Evolutionary conservation across 2,888 invertebrate genomes (phyloP).

Genomic region (Sarcophaga subvicina): DNA sequence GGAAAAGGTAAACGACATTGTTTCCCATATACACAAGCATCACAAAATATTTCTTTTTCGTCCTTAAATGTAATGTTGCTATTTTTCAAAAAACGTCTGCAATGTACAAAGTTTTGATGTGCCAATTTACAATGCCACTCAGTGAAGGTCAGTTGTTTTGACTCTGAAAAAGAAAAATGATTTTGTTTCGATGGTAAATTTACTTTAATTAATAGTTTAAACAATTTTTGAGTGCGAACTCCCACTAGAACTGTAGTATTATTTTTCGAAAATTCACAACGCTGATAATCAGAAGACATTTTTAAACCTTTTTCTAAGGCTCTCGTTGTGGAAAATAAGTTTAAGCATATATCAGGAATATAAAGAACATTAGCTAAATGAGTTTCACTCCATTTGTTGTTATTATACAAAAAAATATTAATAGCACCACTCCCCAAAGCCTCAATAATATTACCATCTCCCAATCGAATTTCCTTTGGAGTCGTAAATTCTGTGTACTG

Average conservation of each 20-base stretch:
- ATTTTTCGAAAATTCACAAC: slow-evolving; percentile 51
- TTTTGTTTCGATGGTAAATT: slow-evolving; percentile 27
- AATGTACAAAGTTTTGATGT: slow-evolving; percentile 19
- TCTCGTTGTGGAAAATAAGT: slow-evolving; percentile 46
- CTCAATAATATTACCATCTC: slow-evolving; percentile 33
- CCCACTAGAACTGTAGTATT: slow-evolving; percentile 41
- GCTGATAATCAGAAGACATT: slow-evolving; percentile 47
- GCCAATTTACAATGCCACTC: slow-evolving; percentile 41
- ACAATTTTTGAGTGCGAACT: slow-evolving; percentile 39
- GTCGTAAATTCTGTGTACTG: slow-evolving; percentile 2
- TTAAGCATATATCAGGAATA: slow-evolving; percentile 42
- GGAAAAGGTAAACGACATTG: slow-evolving; percentile 39
- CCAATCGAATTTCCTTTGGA: slow-evolving; percentile 13
- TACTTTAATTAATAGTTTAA: slow-evolving; percentile 47
- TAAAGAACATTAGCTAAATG: slow-evolving; percentile 52
- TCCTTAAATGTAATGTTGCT: slow-evolving; percentile 37
- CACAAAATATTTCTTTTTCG: slow-evolving; percentile 39
- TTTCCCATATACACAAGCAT: slow-evolving; percentile 46
- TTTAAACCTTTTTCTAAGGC: slow-evolving; percentile 49
- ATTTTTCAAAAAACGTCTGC: slow-evolving; percentile 34
- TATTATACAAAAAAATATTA: slow-evolving; percentile 39
- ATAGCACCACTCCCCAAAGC: slow-evolving; percentile 38
- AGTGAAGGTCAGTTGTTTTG: slow-evolving; percentile 18
- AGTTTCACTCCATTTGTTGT: slow-evolving; percentile 40
- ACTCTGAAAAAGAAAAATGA: slow-evolving; percentile 26